Conservation (phyloP, 2,113 vertebrate species). For the Arizona elegans region DNA sequence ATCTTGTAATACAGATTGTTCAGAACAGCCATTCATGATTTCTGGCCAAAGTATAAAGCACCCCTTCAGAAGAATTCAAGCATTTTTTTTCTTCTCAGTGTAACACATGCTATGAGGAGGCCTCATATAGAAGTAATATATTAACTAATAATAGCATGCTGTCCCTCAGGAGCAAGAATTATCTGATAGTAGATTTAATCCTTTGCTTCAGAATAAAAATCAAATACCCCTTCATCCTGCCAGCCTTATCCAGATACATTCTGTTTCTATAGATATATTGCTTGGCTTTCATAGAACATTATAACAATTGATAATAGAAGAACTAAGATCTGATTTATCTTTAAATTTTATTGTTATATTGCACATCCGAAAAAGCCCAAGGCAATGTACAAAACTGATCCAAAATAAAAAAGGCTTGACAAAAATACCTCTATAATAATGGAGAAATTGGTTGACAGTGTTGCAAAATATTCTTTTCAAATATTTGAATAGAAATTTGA, state of each 20-base stretch:
- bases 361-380: background rate
- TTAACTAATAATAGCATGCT: background rate
- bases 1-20: background rate
- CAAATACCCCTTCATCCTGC: background rate
- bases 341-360: background rate
- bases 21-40: background rate
- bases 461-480: background rate
- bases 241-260: background rate
- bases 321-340: background rate
- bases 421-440: background rate
- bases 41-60: background rate
- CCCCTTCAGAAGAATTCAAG: background rate
- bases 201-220: background rate
- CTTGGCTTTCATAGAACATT: background rate
- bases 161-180: background rate
- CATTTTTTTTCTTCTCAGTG: background rate
- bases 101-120: background rate
- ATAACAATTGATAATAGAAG: background rate
- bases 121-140: background rate
- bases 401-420: background rate
- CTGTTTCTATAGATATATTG: background rate
- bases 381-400: background rate
- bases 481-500: background rate
- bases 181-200: background rate
- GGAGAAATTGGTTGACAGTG: background rate